Evolutionary conservation across 2,797 vertebrate genomes (phyloP).

Genomic region (Megalops cyprinoides): DNA sequence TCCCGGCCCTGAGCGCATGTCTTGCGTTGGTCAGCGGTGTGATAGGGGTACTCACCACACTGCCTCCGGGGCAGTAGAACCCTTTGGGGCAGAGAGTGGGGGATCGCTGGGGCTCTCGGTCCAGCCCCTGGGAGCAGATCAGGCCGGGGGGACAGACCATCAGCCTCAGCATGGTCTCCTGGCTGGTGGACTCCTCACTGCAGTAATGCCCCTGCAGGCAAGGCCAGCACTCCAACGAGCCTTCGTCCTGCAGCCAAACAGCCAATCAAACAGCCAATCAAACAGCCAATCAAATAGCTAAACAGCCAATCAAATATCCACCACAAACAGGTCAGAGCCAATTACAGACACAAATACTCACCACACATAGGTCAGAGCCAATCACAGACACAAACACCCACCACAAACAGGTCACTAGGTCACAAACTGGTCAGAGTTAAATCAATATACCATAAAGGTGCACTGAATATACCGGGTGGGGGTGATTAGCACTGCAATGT

Average conservation of each 20-base stretch:
- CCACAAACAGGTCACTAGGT: too few relatives aligned
- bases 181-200: conserved; percentile 81
- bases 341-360: too few relatives aligned
- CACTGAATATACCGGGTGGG: too few relatives aligned
- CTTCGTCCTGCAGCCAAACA: conserved; percentile 71
- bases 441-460: too few relatives aligned
- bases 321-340: too few relatives aligned
- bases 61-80: conserved; percentile 83
- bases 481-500: too few relatives aligned
- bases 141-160: conserved; percentile 85
- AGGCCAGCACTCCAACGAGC: conserved; percentile 75
- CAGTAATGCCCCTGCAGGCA: conserved; percentile 87
- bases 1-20: too few relatives aligned
- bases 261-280: not conserved
- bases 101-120: conserved; percentile 74
- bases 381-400: too few relatives aligned
- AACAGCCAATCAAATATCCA: not conserved
- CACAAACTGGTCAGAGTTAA: too few relatives aligned
- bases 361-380: too few relatives aligned
- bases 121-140: conserved; percentile 82
- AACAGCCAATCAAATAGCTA: conserved; percentile 34
- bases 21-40: too few relatives aligned
- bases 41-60: conserved; percentile 51
- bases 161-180: conserved; percentile 79
- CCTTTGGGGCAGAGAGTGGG: conserved; percentile 83